Evolutionary conservation across 2,113 vertebrate species (phyloP), one percentile per base, ranked within the genome.

Genomic region (Albula glossodonta): DNA sequence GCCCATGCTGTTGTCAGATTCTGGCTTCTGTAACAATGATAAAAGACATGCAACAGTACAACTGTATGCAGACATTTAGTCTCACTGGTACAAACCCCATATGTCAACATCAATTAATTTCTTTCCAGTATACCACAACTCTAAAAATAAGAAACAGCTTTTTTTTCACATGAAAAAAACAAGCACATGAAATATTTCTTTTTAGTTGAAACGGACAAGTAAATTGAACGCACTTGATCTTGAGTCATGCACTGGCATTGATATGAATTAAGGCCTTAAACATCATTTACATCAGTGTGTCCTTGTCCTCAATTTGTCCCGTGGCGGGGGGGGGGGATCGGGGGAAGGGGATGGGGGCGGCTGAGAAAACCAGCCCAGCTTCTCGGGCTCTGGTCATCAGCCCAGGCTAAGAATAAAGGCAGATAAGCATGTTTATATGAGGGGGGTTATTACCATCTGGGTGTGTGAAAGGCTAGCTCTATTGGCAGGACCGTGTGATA

Each of bases 391-490:
- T 22, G 51, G 49, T 51, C 17, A 51, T 51, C 80, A 51, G 49
- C 0, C 10, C 12, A 51, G 25, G 41, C 12, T 83, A 60, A 57
- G 56, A 63, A 60, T 83, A 49, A 60, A 9, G 50, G 51, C 52
- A 7, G 81, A 63, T 83, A 41, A 83, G 63, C 53, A 57, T 19
- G 56, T 48, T 83, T 83, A 31, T 83, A 41, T 41, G 50, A 41
- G 56, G 41, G 11, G 22, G 4, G 56, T 31, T 60, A 83, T 63
- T 83, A 63, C 56, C 81, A 49, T 53, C 81, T 49, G n/a, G 53
- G 81, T 48, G 52, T 63, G 81, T 83, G 53, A 15, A 15, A 60
- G 57, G 31, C 51, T n/a, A 31, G 25, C 63, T 51, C 63, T 19
- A 25, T 84, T 51, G 49, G 48, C 50, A 84, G 19, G 41, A 6